These are phyloP conservation scores for Numenius arquata DNA, from an alignment of 2,113 vertebrate genomes.

Conservation along the genomic window DNA sequence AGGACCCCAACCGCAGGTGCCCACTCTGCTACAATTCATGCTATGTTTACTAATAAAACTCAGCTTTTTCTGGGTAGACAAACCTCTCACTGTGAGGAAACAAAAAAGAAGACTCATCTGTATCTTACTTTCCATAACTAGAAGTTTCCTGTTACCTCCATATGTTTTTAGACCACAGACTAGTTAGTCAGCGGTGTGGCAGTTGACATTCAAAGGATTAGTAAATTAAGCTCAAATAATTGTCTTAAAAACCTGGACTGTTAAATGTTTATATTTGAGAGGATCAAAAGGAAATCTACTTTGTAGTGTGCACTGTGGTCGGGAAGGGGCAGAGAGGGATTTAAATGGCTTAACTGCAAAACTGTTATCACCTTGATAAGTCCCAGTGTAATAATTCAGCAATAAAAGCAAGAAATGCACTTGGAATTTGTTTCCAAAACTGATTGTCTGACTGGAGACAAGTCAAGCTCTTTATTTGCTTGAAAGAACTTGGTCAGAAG, in stretches of 20 bases:
- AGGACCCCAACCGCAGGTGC: background rate
- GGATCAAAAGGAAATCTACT: constrained; percentile 64
- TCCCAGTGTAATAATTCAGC: constrained; percentile 23
- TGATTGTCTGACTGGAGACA: constrained; percentile 10
- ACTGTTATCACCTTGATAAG: constrained; percentile 58
- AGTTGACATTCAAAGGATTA: constrained; percentile 62
- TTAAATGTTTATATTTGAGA: constrained; percentile 62
- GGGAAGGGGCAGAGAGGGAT: constrained; percentile 61
- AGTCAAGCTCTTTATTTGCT: constrained; percentile 51
- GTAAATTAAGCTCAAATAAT: constrained; percentile 59
- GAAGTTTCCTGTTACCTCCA: background rate
- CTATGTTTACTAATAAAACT: background rate
- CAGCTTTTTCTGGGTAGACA: background rate
- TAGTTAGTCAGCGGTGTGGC: background rate
- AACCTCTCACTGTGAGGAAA: background rate
- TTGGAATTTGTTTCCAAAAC: constrained; percentile 44
- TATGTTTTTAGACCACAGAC: constrained; percentile 9
- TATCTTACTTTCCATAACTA: background rate
- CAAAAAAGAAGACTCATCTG: background rate
- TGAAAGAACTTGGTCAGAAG: constrained; percentile 29
- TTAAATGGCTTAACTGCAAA: constrained; percentile 55
- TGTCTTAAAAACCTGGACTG: constrained; percentile 47
- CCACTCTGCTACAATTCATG: background rate
- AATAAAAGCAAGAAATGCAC: constrained; percentile 34
- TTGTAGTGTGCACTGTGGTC: constrained; percentile 43